Conservation (phyloP, 2,888 invertebrate genomes). For the Clistopyga incitator region DNA sequence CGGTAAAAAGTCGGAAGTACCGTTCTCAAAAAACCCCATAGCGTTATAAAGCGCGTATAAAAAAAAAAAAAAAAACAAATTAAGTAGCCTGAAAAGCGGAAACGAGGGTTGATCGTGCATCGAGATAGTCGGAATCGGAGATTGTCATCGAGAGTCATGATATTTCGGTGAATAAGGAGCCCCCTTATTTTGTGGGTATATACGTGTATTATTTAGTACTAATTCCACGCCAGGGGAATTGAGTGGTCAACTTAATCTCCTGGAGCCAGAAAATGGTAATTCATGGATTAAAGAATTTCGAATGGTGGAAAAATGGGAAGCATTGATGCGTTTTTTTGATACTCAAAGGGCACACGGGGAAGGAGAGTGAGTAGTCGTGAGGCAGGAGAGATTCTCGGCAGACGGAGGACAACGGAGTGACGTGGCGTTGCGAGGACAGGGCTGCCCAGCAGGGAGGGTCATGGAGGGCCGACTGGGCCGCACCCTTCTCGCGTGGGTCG, state of each 20-base stretch:
- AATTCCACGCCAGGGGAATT: conserved; percentile 55
- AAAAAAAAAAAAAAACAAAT: conserved; percentile 31
- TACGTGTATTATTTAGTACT: conserved; percentile 41
- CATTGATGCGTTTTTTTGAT: too few species aligned
- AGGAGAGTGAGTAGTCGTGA: conserved; percentile 45
- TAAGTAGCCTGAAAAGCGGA: conserved; percentile 59
- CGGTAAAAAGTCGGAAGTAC: not conserved
- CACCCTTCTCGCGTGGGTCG: conserved; percentile 84
- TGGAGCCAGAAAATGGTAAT: conserved; percentile 28
- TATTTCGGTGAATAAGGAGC: conserved; percentile 26
- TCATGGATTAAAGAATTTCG: conserved; percentile 46
- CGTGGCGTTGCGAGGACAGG: conserved; percentile 70
- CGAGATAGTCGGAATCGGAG: conserved; percentile 59
- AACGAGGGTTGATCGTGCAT: conserved; percentile 63
- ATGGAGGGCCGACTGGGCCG: conserved; percentile 73
- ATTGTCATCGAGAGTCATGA: conserved; percentile 57
- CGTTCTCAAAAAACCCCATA: not conserved
- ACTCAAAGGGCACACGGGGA: conserved; percentile 29
- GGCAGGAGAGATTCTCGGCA: conserved; percentile 57
- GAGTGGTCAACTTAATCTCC: too few species aligned
- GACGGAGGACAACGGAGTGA: conserved; percentile 68
- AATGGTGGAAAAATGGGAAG: too few species aligned
- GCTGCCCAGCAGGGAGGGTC: conserved; percentile 74
- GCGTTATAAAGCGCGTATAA: conserved; percentile 2
- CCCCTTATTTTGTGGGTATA: conserved; percentile 7